Conservation (phyloP, 2,797 vertebrate species). For the Dryobates pubescens region DNA sequence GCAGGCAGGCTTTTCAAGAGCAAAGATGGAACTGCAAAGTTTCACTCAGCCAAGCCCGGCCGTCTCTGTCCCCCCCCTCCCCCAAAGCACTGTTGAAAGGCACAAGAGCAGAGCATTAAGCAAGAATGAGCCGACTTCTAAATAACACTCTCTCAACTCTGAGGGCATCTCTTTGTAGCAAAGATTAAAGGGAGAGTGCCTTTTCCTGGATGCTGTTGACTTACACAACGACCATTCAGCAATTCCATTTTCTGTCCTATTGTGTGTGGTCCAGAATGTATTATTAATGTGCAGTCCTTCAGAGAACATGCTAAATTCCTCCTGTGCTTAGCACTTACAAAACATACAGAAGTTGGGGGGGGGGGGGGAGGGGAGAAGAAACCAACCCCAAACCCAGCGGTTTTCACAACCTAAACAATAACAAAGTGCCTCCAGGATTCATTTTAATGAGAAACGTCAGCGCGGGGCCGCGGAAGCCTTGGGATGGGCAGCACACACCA, state of each 20-base stretch:
- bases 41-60: slow-evolving; percentile 17
- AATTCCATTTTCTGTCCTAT: slow-evolving; percentile 56
- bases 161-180: slow-evolving; percentile 46
- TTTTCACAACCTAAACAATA: slow-evolving; percentile 74
- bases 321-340: slow-evolving; percentile 68
- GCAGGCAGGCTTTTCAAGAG: slow-evolving; percentile 61
- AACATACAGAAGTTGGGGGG: slow-evolving; percentile 43
- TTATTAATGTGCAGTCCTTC: slow-evolving; percentile 74
- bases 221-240: slow-evolving; percentile 54
- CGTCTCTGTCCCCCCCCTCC: not conserved
- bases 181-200: slow-evolving; percentile 62
- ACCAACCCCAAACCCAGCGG: not conserved
- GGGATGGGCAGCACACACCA: slow-evolving; percentile 55
- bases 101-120: slow-evolving; percentile 28
- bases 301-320: slow-evolving; percentile 63
- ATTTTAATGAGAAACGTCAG: slow-evolving; percentile 74
- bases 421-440: slow-evolving; percentile 79
- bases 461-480: slow-evolving; percentile 32
- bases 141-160: not conserved
- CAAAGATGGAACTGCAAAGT: slow-evolving; percentile 33
- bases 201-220: slow-evolving; percentile 55
- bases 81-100: slow-evolving; percentile 44
- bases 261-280: slow-evolving; percentile 62
- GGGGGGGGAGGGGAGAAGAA: too few species aligned
- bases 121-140: slow-evolving; percentile 8